Conservation (phyloP, 2,797 vertebrate species). For the Naso thynnoides region DNA sequence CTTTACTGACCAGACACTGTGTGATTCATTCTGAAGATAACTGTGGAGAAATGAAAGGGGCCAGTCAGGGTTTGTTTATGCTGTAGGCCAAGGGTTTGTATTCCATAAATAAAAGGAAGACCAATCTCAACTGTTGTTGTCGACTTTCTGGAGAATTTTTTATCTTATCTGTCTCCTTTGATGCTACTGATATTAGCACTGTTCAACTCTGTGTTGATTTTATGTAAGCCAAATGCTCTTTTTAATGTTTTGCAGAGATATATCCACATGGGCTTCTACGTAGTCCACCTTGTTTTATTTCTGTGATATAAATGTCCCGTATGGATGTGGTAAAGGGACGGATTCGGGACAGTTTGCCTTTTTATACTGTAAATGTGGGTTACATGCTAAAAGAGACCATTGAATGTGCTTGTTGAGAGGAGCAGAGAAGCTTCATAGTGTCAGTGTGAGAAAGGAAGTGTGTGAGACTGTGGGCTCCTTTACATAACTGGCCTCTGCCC, state of each 20-base stretch:
- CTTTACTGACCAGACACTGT: conserved; percentile 26
- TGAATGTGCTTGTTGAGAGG: conserved; percentile 41
- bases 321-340: conserved; percentile 50
- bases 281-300: conserved; percentile 41
- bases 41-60: conserved; percentile 59
- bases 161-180: conserved; percentile 1
- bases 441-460: conserved; percentile 70
- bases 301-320: conserved; percentile 29
- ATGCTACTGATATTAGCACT: conserved; percentile 40
- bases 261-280: conserved; percentile 21
- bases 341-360: conserved; percentile 51
- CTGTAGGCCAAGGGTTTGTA: conserved; percentile 67
- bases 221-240: conserved; percentile 27
- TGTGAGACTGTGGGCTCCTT: conserved; percentile 57
- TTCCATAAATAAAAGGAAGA: conserved; percentile 58
- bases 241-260: conserved; percentile 27
- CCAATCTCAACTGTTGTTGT: conserved; percentile 49
- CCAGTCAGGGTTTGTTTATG: conserved; percentile 77
- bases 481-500: conserved; percentile 67
- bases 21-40: conserved; percentile 71
- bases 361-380: conserved; percentile 60
- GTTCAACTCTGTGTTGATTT: conserved; percentile 28
- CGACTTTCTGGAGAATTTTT: conserved; percentile 36
- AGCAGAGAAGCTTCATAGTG: conserved; percentile 49
- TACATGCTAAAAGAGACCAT: conserved; percentile 53